Evolutionary conservation across 2,113 vertebrate species (phyloP), one percentile per base, ranked within the genome.

Genomic region (Mastomys natalensis): DNA sequence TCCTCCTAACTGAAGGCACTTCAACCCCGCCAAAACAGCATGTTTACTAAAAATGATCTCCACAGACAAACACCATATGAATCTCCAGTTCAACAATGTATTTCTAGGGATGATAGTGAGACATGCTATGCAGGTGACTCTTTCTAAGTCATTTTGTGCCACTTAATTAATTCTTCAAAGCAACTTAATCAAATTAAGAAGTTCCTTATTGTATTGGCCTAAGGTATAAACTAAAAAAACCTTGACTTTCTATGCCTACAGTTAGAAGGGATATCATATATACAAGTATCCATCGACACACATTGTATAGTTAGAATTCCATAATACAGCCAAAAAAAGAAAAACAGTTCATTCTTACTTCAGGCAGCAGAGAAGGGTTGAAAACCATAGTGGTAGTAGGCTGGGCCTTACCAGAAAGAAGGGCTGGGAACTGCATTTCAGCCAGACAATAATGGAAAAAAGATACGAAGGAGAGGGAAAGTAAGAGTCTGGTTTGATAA

Each of bases 131-230:
- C 43, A 86, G 45, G 43, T 1, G 2, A 64, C 60, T 48, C 9
- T 34, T 91, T 88, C 94, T 88, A 85, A 48, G 48, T 66, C 40
- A 66, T 15, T 7, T 4, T n/a, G 7, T 81, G 87, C 37, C 92
- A 88, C 78, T 55, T 40, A 64, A 13, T 3, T 77, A 58, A 13
- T 2, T 77, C 64, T 95, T 60, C 13, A 45, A 26, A 53, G 40
- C 45, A 72, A 88, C 37, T 90, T 31, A 73, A 84, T 34, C 37
- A 66, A 91, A 78, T 62, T 73, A 86, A 88, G 26, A 92, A 80
- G 58, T 11, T 12, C 3, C 13, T 48, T 43, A 31, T 3, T 22
- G 17, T 19, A 66, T 5, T 16, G 66, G 37, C 43, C 48, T 73
- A n/a, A 58, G 51, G n/a, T 5, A 64, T 77, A 78, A 68, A 58